Percentiles rank a stretch among this genome's conserved stretches.
Evolutionary conservation across 2,113 vertebrate genomes (phyloP).

Genomic region (Phyllostomus hastatus): DNA sequence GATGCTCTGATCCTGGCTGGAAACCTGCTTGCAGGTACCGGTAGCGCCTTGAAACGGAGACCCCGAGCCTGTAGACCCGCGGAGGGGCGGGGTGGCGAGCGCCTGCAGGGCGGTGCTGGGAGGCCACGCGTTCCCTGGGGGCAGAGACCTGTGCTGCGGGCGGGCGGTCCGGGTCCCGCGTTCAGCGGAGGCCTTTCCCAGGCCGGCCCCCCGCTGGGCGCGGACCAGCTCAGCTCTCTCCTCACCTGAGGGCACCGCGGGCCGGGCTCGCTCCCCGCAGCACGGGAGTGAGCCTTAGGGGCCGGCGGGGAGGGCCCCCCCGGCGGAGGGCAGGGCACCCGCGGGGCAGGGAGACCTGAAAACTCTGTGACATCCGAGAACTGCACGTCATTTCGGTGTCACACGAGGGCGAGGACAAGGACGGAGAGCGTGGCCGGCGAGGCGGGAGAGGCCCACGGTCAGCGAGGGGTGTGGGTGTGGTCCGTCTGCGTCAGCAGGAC

Average conservation of each 20-base stretch:
- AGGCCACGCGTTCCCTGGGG: accelerated
- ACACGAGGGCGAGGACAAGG: neutral
- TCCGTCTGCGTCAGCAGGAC: neutral
- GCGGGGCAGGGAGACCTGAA: neutral
- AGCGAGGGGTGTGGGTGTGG: accelerated
- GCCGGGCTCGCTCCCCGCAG: neutral
- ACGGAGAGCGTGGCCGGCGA: neutral
- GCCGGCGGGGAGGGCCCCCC: neutral
- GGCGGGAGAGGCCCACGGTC: neutral
- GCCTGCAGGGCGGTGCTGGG: accelerated
- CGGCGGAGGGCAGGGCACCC: neutral
- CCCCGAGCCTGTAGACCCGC: no score
- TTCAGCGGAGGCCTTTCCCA: neutral
- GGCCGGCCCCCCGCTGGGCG: neutral
- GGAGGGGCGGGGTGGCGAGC: no score
- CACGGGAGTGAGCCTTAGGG: no score
- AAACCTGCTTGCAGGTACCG: slow-evolving; percentile 93
- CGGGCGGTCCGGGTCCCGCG: accelerated
- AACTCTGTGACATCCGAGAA: neutral
- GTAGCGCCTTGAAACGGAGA: neutral
- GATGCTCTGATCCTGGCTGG: slow-evolving; percentile 93
- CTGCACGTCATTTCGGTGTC: neutral
- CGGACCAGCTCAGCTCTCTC: neutral
- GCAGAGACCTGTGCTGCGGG: accelerated
- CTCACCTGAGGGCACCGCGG: neutral